Conservation (phyloP, 2,113 vertebrate genomes). For the Marmota monax region DNA sequence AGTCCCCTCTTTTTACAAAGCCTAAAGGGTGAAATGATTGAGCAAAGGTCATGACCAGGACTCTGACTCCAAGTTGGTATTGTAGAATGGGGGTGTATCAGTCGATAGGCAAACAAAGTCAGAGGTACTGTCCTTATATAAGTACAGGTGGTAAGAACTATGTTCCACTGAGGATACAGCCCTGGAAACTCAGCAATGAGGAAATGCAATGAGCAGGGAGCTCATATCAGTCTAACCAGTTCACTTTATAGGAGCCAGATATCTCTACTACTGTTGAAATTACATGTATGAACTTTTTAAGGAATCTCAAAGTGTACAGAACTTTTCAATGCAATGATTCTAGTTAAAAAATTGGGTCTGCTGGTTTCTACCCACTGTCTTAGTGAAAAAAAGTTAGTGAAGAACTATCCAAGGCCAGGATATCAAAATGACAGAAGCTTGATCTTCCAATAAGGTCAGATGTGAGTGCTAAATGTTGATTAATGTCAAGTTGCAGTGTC, state of each 20-base stretch:
- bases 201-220: neutral
- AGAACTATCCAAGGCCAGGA: neutral
- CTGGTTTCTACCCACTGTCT: neutral
- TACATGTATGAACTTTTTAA: conserved; percentile 16
- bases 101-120: neutral
- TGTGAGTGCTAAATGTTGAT: neutral
- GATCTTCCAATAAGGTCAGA: neutral
- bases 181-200: neutral
- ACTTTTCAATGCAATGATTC: neutral
- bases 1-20: conserved; percentile 17
- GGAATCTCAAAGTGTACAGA: neutral
- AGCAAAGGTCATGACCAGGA: neutral
- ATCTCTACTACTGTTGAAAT: conserved; percentile 19
- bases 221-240: neutral
- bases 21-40: neutral
- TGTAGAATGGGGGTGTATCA: neutral
- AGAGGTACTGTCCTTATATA: neutral
- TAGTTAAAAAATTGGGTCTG: neutral
- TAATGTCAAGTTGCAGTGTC: neutral
- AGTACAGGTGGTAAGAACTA: neutral
- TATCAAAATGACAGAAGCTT: neutral
- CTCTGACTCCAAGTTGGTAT: neutral
- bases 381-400: conserved; percentile 1
- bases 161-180: neutral
- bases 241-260: neutral